Conservation (phyloP, 1,140 invertebrate species). For the Nylanderia fulva region DNA sequence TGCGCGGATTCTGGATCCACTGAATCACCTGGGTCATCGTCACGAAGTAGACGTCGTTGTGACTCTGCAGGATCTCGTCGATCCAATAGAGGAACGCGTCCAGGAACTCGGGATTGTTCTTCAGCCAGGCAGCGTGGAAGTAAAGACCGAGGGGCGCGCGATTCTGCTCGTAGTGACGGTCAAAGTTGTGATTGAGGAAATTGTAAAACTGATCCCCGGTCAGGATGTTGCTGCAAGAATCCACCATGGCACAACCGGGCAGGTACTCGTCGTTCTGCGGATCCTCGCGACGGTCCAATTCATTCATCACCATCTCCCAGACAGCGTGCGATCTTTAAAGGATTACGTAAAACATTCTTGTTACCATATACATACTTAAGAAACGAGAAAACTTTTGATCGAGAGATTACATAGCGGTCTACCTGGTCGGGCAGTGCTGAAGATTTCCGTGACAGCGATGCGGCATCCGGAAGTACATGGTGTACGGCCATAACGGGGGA, state of each 20-base stretch:
- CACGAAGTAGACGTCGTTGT: slow-evolving; percentile 98
- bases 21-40: slow-evolving; percentile 99
- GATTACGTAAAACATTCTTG: neutral
- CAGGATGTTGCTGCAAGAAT: slow-evolving; percentile 97
- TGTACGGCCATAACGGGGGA: slow-evolving; percentile 98
- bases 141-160: slow-evolving; percentile 96
- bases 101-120: slow-evolving; percentile 97
- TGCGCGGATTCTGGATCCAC: slow-evolving; percentile 97
- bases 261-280: slow-evolving; percentile 96
- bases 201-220: slow-evolving; percentile 98
- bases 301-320: slow-evolving; percentile 99
- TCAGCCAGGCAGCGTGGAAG: slow-evolving; percentile 98
- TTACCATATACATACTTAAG: neutral
- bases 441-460: slow-evolving; percentile 97
- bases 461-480: slow-evolving; percentile 98
- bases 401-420: slow-evolving; percentile 63
- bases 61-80: slow-evolving; percentile 94
- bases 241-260: slow-evolving; percentile 98
- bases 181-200: slow-evolving; percentile 98
- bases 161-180: slow-evolving; percentile 97
- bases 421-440: slow-evolving; percentile 96
- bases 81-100: slow-evolving; percentile 98
- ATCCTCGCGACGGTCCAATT: slow-evolving; percentile 96
- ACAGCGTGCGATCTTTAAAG: slow-evolving; percentile 90
- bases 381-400: neutral